Conservation (phyloP, 2,888 invertebrate genomes). For the Lasioglossum morio region DNA sequence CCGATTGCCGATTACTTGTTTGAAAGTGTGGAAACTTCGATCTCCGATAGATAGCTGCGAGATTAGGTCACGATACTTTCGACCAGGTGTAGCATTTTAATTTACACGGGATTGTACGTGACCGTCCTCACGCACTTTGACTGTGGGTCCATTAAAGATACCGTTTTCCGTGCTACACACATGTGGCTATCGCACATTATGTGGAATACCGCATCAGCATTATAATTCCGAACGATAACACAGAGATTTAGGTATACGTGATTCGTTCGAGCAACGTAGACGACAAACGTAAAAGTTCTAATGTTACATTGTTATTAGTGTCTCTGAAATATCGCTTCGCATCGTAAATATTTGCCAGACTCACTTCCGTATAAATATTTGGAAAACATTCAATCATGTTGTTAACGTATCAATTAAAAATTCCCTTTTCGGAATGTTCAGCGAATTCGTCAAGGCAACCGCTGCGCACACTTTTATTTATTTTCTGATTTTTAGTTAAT, state of each 20-base stretch:
- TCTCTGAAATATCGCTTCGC: neutral
- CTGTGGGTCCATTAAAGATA: conserved; percentile 36
- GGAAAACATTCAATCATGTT: neutral
- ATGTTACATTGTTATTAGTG: neutral
- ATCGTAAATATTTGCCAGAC: neutral
- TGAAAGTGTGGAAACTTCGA: neutral
- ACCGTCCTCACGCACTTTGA: conserved; percentile 55
- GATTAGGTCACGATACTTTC: conserved; percentile 46
- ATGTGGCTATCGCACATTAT: conserved; percentile 22
- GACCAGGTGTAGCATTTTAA: conserved; percentile 59
- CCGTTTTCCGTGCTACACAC: conserved; percentile 29
- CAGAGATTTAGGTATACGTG: neutral
- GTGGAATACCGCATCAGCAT: conserved; percentile 32
- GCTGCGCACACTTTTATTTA: neutral
- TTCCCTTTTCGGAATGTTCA: neutral
- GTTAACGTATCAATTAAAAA: neutral
- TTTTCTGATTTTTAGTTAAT: neutral
- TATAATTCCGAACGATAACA: conserved; percentile 19
- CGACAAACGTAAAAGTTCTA: neutral
- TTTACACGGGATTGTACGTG: conserved; percentile 59
- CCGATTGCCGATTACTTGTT: neutral
- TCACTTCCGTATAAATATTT: neutral
- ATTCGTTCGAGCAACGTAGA: neutral
- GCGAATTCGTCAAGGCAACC: neutral
- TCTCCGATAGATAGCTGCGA: conserved; percentile 36